A percentile compares a stretch with the other conserved stretches of the same genome.
phyloP scores from a whole-genome alignment of 2,797 vertebrate species.

The Hapalemur alaotrensis region DNA sequence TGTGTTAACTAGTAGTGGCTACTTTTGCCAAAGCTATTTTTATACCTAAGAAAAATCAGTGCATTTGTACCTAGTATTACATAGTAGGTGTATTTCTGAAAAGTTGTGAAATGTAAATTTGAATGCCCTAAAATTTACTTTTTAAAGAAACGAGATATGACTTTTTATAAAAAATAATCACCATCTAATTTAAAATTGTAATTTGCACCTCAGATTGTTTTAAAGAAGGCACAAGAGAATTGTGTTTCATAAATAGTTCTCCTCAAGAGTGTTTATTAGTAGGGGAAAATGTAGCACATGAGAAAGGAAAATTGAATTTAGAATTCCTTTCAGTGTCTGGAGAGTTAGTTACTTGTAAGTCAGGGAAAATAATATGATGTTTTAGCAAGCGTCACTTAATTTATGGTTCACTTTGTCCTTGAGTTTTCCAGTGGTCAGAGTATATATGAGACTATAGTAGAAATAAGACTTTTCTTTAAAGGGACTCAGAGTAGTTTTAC shows the following conservation, averaged over 20 bases:
- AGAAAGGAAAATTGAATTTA: background rate
- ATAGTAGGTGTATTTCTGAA: background rate
- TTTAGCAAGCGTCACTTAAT: background rate
- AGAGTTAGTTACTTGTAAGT: background rate
- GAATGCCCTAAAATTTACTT: slow-evolving; percentile 23
- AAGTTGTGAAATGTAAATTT: background rate
- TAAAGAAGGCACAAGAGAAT: slow-evolving; percentile 23
- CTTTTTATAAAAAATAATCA: background rate
- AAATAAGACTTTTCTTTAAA: background rate
- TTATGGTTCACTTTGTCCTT: background rate
- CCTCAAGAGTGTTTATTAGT: background rate
- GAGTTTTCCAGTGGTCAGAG: background rate
- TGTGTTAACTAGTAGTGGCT: background rate
- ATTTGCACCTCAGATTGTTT: background rate
- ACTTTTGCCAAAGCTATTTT: slow-evolving; percentile 34
- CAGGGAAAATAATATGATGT: background rate
- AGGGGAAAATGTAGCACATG: background rate
- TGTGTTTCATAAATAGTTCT: background rate
- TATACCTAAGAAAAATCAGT: background rate
- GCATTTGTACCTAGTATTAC: background rate
- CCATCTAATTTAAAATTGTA: slow-evolving; percentile 2
- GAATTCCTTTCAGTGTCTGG: background rate
- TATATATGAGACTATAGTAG: background rate
- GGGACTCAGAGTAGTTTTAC: background rate
- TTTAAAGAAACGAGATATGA: background rate